Percentiles rank a stretch among this genome's conserved stretches.
Conservation (phyloP, 2,113 vertebrate genomes). For the Chaenogobius annularis region DNA sequence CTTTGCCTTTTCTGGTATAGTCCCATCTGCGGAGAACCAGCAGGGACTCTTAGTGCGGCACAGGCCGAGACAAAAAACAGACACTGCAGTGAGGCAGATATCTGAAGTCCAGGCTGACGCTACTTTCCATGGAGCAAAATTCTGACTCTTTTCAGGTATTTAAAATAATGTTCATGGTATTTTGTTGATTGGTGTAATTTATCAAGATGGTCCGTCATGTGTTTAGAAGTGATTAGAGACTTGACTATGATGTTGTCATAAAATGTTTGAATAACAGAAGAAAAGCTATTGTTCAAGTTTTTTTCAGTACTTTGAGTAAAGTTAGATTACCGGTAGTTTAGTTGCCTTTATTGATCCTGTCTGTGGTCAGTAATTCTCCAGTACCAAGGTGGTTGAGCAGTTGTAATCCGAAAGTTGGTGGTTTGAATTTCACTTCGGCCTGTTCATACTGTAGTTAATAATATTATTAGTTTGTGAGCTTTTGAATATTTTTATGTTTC, state of each 20-base stretch:
- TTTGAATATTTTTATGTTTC: slow-evolving; percentile 23
- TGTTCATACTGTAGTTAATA: not conserved
- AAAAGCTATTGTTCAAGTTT: not conserved
- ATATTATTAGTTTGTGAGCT: not conserved
- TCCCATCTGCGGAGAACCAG: slow-evolving; percentile 57
- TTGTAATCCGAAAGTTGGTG: no score
- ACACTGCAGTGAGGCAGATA: slow-evolving; percentile 46
- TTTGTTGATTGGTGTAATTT: slow-evolving; percentile 5
- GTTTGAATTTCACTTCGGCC: no score
- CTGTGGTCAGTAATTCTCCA: no score
- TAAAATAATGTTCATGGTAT: slow-evolving; percentile 23
- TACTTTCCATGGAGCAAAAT: slow-evolving; percentile 54
- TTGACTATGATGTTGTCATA: not conserved
- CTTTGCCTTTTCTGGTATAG: slow-evolving; percentile 81
- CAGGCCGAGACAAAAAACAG: slow-evolving; percentile 72
- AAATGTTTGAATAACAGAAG: not conserved
- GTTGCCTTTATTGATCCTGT: not conserved
- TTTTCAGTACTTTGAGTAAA: not conserved
- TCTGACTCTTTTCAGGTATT: slow-evolving; percentile 61
- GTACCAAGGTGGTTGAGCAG: no score
- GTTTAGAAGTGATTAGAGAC: no score
- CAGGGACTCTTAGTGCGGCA: slow-evolving; percentile 63
- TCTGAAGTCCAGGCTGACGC: slow-evolving; percentile 35
- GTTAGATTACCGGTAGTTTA: not conserved
- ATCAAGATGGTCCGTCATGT: no score